Evolutionary conservation across 2,797 vertebrate genomes (phyloP).

Genomic region (Knipowitschia caucasica): DNA sequence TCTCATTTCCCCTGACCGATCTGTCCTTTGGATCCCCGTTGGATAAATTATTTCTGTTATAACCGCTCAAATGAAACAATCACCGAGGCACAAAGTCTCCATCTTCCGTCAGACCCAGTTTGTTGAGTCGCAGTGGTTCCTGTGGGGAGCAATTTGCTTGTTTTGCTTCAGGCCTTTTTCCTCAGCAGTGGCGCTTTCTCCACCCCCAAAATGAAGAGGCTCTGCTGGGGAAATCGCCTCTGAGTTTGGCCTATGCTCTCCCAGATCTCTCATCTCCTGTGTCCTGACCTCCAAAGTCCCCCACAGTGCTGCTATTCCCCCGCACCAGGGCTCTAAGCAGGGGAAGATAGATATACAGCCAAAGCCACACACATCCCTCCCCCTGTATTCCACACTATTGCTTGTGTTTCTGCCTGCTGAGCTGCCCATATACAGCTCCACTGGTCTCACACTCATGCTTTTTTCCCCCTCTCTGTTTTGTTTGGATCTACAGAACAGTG

Average conservation of each 20-base stretch:
- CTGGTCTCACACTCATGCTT: conserved; percentile 43
- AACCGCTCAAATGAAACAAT: conserved; percentile 11
- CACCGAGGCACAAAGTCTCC: conserved; percentile 15
- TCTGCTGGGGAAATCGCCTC: conserved; percentile 71
- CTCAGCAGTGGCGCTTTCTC: conserved; percentile 31
- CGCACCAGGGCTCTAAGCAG: conserved; percentile 66
- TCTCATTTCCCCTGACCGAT: not conserved
- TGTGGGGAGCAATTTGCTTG: conserved; percentile 64
- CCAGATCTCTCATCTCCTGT: conserved; percentile 72
- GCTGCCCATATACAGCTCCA: conserved; percentile 27
- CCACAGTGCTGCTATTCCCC: conserved; percentile 66
- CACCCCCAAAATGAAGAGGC: conserved; percentile 59
- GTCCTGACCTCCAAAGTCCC: conserved; percentile 67
- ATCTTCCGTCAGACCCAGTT: conserved; percentile 44
- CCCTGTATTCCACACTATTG: conserved; percentile 70
- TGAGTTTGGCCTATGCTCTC: conserved; percentile 61
- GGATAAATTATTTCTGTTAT: not conserved
- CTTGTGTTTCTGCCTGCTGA: conserved; percentile 43
- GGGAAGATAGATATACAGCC: conserved; percentile 68
- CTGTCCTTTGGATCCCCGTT: not conserved
- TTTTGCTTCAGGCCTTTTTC: conserved; percentile 52
- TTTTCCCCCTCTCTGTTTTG: conserved; percentile 39
- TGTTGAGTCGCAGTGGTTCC: conserved; percentile 35
- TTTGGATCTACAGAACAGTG: conserved; percentile 47
- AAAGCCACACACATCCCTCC: conserved; percentile 61